Evolutionary conservation across 64 coral and sea anemone species (phyloP), one percentile per base, ranked within the genome.

Genomic region (Hydrozoanthus tunicans): DNA sequence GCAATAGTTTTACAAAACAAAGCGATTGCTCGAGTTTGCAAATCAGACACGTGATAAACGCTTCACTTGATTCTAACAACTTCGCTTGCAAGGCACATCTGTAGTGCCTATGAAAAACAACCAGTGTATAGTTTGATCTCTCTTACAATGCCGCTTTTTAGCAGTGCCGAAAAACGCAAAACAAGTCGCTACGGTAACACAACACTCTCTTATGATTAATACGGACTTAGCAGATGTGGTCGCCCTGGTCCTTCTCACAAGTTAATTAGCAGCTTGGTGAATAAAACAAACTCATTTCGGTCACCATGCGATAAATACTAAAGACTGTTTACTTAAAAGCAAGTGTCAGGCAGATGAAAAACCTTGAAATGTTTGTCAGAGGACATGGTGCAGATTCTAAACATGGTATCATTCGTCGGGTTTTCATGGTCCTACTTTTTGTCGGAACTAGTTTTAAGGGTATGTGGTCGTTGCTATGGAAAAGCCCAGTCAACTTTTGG

Each of bases 151-250:
- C 62, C 59, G 14, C 27, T 32, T 64, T 52, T 64, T 59, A 10
- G 80, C 32, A 12, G 13, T 82, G 80, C 32, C 65, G 14, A 64
- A 26, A 53, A 53, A 51, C 17, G 12, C 17, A 82, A 82, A 62
- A 26, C 23, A 66, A 65, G 53, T 82, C 60, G 51, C 61, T 82
- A 64, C 51, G 61, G 32, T 64, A 82, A 82, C 80, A 82, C 27
- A 62, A 65, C 24, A 62, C 24, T 63, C 53, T 9, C 17, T 58
- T n/a, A 60, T 81, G 57, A 63, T 6, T 60, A 24, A 9, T 25
- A 61, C 26, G 5, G 54, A 13, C 14, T 77, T 17, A 56, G 8
- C 77, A 79, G 77, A 79, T 79, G 77, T 52, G 56, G 6, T 25
- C 17, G 11, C 51, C 6, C 2, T 65, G 26, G 55, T 51, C 9